These are phyloP conservation scores for Rousettus madagascariensis DNA, from an alignment of 2,797 vertebrate genomes.

Conservation along the genomic window DNA sequence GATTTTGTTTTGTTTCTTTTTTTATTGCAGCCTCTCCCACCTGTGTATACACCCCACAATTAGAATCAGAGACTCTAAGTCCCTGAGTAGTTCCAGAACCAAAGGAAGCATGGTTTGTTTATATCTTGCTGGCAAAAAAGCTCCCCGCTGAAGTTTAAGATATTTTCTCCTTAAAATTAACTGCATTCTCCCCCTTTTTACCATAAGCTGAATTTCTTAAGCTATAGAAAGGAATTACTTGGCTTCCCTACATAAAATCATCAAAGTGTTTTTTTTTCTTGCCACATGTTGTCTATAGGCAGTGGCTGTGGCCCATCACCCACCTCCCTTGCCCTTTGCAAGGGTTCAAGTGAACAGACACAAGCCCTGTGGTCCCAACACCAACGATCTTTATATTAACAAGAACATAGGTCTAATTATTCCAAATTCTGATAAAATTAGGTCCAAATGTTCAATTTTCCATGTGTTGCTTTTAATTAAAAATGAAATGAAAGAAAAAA, in stretches of 20 bases:
- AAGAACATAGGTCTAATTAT: slow-evolving; percentile 56
- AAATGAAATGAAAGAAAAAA: slow-evolving; percentile 75
- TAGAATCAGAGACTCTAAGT: neutral
- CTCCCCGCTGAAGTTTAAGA: neutral
- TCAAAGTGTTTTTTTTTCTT: neutral
- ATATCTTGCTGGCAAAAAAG: neutral
- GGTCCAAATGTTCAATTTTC: slow-evolving; percentile 75
- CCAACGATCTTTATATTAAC: slow-evolving; percentile 1
- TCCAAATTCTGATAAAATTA: slow-evolving; percentile 69
- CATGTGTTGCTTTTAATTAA: slow-evolving; percentile 76
- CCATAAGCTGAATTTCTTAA: neutral
- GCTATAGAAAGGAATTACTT: neutral
- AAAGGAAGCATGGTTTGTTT: neutral
- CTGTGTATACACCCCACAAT: neutral
- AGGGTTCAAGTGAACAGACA: neutral
- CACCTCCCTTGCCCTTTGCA: neutral
- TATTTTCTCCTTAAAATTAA: neutral
- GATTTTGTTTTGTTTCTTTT: neutral
- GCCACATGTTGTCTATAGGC: neutral
- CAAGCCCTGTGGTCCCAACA: neutral
- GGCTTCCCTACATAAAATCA: neutral
- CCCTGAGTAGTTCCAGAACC: neutral
- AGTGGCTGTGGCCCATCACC: rapidly evolving
- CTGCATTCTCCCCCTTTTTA: neutral
- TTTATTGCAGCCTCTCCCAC: neutral